Conservation (phyloP, 2,797 vertebrate genomes). For the Paramormyrops hopkinsi region DNA sequence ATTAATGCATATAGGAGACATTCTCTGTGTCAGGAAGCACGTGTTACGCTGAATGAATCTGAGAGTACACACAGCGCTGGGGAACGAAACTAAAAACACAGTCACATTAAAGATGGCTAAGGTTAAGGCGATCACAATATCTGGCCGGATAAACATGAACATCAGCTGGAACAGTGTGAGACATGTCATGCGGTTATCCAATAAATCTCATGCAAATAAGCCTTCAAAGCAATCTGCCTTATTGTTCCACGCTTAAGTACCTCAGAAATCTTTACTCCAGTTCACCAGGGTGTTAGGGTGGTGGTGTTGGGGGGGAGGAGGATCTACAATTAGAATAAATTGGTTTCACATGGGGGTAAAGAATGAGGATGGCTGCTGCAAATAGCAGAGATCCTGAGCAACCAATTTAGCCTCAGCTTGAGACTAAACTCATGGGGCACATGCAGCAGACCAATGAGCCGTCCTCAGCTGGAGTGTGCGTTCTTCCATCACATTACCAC, state of each 20-base stretch:
- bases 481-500: neutral
- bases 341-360: neutral
- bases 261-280: neutral
- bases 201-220: constrained; percentile 8
- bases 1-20: neutral
- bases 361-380: neutral
- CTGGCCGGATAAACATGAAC: neutral
- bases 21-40: neutral
- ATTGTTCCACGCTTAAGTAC: neutral
- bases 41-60: neutral
- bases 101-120: neutral
- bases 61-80: neutral
- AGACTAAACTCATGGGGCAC: neutral
- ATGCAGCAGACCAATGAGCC: neutral
- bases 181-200: neutral
- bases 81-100: neutral
- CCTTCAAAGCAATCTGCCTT: neutral
- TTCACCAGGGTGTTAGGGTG: neutral
- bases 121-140: neutral
- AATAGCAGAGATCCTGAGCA: neutral
- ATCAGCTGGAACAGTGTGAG: neutral
- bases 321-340: neutral
- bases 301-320: neutral
- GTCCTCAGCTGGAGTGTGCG: neutral
- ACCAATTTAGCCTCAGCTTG: constrained; percentile 6